Conservation (phyloP, 2,888 invertebrate genomes). For the Microdon myrmicae region DNA sequence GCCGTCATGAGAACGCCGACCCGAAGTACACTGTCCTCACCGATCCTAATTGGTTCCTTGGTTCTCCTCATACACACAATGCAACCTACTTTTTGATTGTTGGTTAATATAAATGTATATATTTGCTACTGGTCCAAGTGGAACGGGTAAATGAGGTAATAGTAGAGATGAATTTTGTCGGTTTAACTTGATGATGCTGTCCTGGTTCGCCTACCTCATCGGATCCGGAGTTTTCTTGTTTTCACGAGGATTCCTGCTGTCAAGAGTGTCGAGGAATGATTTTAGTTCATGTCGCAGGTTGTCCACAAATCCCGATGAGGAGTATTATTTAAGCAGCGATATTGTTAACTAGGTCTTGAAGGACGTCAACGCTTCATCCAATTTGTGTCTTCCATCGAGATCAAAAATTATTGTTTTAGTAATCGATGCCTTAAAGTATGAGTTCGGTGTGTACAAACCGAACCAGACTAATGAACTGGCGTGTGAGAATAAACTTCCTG, state of each 20-base stretch:
- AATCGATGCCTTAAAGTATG: constrained; percentile 91
- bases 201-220: constrained; percentile 82
- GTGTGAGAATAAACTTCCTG: constrained; percentile 82
- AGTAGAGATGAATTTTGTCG: too few species aligned
- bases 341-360: constrained; percentile 64
- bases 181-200: constrained; percentile 77
- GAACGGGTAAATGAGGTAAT: too few species aligned
- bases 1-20: too few species aligned
- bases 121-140: too few species aligned
- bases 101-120: too few species aligned
- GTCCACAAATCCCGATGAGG: constrained; percentile 63
- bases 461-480: constrained; percentile 69
- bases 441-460: constrained; percentile 78
- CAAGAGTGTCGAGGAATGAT: constrained; percentile 77
- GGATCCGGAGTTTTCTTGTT: constrained; percentile 81
- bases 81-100: too few species aligned
- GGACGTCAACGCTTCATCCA: constrained; percentile 68
- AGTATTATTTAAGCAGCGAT: constrained; percentile 60
- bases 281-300: constrained; percentile 70
- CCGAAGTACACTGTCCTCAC: too few species aligned
- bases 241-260: constrained; percentile 87
- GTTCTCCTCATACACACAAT: too few species aligned
- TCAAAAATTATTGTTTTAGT: constrained; percentile 82
- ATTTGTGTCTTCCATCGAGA: constrained; percentile 72
- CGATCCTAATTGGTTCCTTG: too few species aligned